Evolutionary conservation across 2,797 vertebrate genomes (phyloP).

Genomic region (Mus caroli): DNA sequence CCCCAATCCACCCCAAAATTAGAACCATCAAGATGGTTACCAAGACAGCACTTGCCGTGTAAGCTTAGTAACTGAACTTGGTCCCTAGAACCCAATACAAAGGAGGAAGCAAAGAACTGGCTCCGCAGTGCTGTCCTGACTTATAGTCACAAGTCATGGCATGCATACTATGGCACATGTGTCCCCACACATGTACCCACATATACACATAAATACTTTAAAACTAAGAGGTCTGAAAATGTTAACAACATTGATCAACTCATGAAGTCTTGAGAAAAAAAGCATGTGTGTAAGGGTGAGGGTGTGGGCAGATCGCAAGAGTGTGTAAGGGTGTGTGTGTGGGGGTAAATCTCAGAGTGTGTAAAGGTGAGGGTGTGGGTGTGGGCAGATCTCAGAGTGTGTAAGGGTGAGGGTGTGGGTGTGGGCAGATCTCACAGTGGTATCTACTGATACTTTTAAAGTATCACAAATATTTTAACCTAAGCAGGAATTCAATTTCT

Average conservation of each 20-base stretch:
- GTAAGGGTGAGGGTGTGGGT: not conserved
- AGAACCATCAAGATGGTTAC: not conserved
- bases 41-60: not conserved
- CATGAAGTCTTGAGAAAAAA: not conserved
- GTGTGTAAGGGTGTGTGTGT: no score
- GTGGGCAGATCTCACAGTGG: not conserved
- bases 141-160: not conserved
- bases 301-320: no score
- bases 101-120: not conserved
- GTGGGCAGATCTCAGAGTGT: not conserved
- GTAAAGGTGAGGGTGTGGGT: no score
- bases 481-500: not conserved
- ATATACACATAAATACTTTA: not conserved
- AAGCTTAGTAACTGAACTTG: not conserved
- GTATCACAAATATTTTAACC: not conserved
- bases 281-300: not conserved
- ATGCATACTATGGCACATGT: not conserved
- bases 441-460: constrained; percentile 19
- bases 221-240: not conserved
- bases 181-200: not conserved
- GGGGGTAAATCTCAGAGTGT: not conserved
- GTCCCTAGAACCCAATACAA: not conserved
- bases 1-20: not conserved
- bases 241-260: not conserved
- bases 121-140: not conserved